Evolutionary conservation across 2,888 invertebrate genomes (phyloP).

Genomic region (Hedychridium roseum): DNA sequence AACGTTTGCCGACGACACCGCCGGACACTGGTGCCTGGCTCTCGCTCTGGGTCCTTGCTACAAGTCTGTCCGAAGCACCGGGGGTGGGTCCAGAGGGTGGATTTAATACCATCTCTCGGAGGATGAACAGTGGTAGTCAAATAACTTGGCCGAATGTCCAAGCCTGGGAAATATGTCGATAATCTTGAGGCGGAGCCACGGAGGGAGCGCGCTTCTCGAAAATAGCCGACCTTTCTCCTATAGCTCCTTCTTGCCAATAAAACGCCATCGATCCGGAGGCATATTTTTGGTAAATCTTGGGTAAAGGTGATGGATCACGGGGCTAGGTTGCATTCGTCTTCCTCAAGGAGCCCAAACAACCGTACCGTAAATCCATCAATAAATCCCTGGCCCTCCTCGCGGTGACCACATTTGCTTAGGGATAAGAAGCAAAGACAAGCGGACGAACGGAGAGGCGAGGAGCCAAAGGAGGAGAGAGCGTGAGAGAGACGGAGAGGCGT

Average conservation of each 20-base stretch:
- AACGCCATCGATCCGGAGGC: no score
- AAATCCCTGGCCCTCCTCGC: constrained; percentile 53
- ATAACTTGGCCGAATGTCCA: constrained; percentile 54
- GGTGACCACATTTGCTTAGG: constrained; percentile 58
- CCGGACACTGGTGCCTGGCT: constrained; percentile 60
- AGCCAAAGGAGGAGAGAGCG: constrained; percentile 2
- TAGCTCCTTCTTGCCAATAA: no score
- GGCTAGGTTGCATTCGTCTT: constrained; percentile 27
- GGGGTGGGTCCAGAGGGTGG: constrained; percentile 40
- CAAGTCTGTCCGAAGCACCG: constrained; percentile 57
- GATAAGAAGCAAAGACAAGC: constrained; percentile 61
- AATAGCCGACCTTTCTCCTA: no score
- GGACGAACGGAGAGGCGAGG: constrained; percentile 29
- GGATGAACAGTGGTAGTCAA: constrained; percentile 62
- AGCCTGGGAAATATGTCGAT: constrained; percentile 35
- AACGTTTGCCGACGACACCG: constrained; percentile 64
- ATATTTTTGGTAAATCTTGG: no score
- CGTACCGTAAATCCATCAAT: constrained; percentile 58
- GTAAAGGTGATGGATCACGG: no score
- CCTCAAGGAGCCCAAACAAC: constrained; percentile 42
- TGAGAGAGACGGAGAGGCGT: constrained; percentile 42
- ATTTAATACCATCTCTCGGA: constrained; percentile 60
- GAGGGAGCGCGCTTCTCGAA: no score
- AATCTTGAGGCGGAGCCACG: constrained; percentile 34
- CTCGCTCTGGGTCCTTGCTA: constrained; percentile 47